A percentile compares a stretch with the other conserved stretches of the same genome.
These are phyloP conservation scores for Lithophane leautieri DNA, from an alignment of 2,888 invertebrate genomes.

Conservation along the genomic window DNA sequence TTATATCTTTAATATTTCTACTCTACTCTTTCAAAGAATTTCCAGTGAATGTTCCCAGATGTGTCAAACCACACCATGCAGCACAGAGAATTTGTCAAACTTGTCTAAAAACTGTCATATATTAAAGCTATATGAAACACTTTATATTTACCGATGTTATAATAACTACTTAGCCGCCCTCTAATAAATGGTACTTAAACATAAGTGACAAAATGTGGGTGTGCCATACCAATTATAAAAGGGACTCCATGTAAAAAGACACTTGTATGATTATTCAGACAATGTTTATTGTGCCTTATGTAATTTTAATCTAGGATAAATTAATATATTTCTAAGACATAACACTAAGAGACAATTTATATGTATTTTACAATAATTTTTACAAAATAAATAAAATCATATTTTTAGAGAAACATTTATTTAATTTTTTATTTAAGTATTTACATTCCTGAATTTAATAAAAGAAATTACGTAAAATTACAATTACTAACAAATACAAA, in stretches of 20 bases:
- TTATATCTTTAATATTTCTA: neutral
- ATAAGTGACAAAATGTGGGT: neutral
- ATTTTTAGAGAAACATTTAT: conserved; percentile 12
- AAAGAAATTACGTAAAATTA: neutral
- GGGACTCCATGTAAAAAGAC: neutral
- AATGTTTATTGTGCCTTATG: conserved; percentile 32
- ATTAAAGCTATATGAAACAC: too few species aligned
- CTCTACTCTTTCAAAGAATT: neutral
- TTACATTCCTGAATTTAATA: conserved; percentile 1
- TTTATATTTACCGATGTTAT: neutral
- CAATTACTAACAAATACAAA: neutral
- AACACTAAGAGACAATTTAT: conserved; percentile 32
- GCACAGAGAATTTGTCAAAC: neutral
- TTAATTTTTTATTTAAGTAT: conserved; percentile 21
- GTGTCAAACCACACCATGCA: neutral
- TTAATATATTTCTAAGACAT: conserved; percentile 27
- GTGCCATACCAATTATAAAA: neutral
- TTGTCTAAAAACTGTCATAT: neutral
- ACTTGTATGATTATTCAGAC: neutral
- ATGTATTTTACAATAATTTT: conserved; percentile 54
- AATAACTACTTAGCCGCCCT: neutral
- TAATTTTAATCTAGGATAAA: conserved; percentile 37
- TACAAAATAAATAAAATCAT: conserved; percentile 50
- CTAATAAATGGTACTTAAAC: neutral
- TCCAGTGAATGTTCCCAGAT: neutral